These are phyloP conservation scores for Xenops minutus DNA, from an alignment of 2,797 vertebrate genomes.

Conservation along the genomic window DNA sequence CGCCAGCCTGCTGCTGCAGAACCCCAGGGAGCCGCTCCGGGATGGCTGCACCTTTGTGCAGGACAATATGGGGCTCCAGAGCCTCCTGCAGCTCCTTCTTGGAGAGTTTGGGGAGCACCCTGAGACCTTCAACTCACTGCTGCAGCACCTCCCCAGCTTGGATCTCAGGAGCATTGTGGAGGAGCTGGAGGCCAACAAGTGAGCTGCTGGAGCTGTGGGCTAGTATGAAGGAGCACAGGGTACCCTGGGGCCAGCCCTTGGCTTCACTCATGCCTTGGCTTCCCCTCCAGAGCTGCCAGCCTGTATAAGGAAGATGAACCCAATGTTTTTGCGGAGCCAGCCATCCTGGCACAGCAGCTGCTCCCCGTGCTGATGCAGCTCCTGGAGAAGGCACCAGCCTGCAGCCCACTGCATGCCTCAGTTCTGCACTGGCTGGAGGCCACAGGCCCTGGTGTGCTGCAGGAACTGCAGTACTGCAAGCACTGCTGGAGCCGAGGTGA, in stretches of 20 bases:
- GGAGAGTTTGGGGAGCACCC: slow-evolving; percentile 72
- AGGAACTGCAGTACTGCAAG: slow-evolving; percentile 70
- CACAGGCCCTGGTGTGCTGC: slow-evolving; percentile 42
- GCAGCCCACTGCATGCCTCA: slow-evolving; percentile 27
- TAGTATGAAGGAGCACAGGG: rapidly evolving
- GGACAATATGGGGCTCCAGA: slow-evolving; percentile 76
- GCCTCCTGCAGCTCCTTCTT: slow-evolving; percentile 80
- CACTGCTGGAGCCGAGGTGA: slow-evolving; percentile 67
- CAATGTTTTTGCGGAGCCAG: slow-evolving; percentile 86
- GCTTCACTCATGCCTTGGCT: neutral
- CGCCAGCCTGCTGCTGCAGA: slow-evolving; percentile 65
- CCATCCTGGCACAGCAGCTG: slow-evolving; percentile 75
- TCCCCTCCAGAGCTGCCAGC: slow-evolving; percentile 72
- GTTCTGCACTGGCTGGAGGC: slow-evolving; percentile 76
- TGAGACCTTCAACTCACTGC: slow-evolving; percentile 73
- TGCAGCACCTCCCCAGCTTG: slow-evolving; percentile 77
- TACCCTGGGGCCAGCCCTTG: rapidly evolving
- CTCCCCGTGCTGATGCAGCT: slow-evolving; percentile 81
- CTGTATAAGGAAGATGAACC: slow-evolving; percentile 89
- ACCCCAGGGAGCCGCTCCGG: neutral
- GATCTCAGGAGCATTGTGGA: slow-evolving; percentile 73
- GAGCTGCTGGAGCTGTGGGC: slow-evolving; percentile 1
- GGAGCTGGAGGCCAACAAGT: slow-evolving; percentile 74
- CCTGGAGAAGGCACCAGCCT: slow-evolving; percentile 62
- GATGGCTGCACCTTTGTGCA: slow-evolving; percentile 70